phyloP scores from a whole-genome alignment of 2,888 invertebrate genomes.

The Mesoligia furuncula region DNA sequence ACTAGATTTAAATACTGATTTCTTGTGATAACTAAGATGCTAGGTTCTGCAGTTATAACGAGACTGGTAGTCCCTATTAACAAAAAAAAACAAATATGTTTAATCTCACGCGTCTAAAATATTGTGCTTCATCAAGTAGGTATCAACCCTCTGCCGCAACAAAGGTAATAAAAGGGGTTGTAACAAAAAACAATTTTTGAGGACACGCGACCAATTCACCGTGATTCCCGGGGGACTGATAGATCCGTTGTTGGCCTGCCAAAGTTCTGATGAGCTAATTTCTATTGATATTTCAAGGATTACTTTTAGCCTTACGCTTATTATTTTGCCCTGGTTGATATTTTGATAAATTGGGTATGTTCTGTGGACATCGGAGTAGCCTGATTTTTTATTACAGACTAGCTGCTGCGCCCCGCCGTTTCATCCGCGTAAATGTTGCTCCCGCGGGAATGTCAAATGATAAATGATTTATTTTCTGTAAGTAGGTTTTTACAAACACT shows the following conservation, averaged over 20 bases:
- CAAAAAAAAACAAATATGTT: not conserved
- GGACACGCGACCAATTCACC: slow-evolving; percentile 31
- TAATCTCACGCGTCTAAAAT: not conserved
- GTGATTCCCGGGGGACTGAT: slow-evolving; percentile 33
- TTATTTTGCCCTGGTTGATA: not conserved
- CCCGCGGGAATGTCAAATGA: too few relatives aligned
- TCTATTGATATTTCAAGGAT: not conserved
- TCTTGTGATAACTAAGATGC: not conserved
- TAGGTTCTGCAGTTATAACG: not conserved
- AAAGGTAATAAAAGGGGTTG: slow-evolving; percentile 24
- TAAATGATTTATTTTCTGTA: too few relatives aligned
- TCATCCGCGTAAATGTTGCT: too few relatives aligned
- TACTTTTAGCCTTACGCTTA: not conserved
- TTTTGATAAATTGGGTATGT: not conserved
- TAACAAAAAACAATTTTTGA: slow-evolving; percentile 34
- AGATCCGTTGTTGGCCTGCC: not conserved
- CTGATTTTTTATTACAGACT: not conserved
- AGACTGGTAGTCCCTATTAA: too few relatives aligned
- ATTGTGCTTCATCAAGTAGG: not conserved
- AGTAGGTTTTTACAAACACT: too few relatives aligned
- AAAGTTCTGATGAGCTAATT: slow-evolving; percentile 30
- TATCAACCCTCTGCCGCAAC: not conserved
- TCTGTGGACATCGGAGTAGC: not conserved
- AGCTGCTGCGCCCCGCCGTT: too few relatives aligned
- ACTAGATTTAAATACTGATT: not conserved